These are phyloP conservation scores for Parauchenoglanis ngamensis DNA, from an alignment of 2,797 vertebrate species.

Conservation along the genomic window DNA sequence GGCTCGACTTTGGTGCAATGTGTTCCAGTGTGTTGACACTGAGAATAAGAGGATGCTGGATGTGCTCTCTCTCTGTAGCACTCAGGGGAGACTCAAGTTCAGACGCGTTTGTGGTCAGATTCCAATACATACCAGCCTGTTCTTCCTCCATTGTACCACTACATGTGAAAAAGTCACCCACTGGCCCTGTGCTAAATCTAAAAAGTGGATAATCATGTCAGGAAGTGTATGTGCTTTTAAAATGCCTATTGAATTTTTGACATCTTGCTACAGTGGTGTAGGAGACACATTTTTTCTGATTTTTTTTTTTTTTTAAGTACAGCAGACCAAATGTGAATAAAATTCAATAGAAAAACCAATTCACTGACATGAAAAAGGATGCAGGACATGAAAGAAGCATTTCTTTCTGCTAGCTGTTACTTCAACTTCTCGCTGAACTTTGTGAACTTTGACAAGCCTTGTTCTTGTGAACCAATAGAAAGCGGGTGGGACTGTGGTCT, in stretches of 20 bases:
- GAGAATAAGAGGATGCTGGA: constrained; percentile 30
- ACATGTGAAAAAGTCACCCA: not conserved
- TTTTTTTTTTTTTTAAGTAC: not conserved
- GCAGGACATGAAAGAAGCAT: not conserved
- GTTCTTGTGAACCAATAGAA: not conserved
- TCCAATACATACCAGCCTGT: not conserved
- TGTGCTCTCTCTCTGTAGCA: constrained; percentile 6
- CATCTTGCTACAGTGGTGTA: not conserved
- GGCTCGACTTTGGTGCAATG: constrained; percentile 42
- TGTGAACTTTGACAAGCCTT: not conserved
- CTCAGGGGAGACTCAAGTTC: constrained; percentile 35
- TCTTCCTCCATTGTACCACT: not conserved
- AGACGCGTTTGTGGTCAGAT: constrained; percentile 32
- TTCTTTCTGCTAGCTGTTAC: not conserved
- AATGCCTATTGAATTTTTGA: not conserved
- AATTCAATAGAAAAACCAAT: not conserved
- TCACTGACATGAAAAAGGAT: not conserved
- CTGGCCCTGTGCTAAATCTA: not conserved
- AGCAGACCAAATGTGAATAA: not conserved
- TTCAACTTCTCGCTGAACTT: not conserved
- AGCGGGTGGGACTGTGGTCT: not conserved
- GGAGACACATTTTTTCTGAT: not conserved
- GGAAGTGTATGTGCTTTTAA: not conserved
- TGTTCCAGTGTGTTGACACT: constrained; percentile 37
- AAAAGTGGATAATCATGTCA: not conserved